A percentile compares a stretch with the other conserved stretches of the same genome.
These are phyloP conservation scores for Ptychochromis oligacanthus DNA, from an alignment of 2,113 vertebrate species.

Conservation along the genomic window DNA sequence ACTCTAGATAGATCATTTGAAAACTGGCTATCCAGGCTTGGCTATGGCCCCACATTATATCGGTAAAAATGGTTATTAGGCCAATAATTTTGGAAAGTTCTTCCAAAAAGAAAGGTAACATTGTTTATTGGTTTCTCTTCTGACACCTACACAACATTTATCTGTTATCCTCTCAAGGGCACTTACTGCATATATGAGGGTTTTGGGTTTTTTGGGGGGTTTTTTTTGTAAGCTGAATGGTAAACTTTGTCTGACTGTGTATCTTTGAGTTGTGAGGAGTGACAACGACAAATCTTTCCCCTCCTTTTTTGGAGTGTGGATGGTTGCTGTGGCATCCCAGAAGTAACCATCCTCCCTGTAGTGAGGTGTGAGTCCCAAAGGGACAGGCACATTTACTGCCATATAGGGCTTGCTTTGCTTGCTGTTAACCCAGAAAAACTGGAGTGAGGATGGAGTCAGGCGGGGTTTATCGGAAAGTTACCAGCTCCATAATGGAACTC, in stretches of 20 bases:
- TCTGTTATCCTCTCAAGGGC: neutral
- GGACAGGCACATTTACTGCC: slow-evolving; percentile 44
- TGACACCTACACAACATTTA: neutral
- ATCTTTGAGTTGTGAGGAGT: slow-evolving; percentile 18
- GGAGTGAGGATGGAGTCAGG: slow-evolving; percentile 3
- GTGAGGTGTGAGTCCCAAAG: slow-evolving; percentile 50
- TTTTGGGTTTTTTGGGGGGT: too few relatives aligned
- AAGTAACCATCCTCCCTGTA: slow-evolving; percentile 48
- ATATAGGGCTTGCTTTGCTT: slow-evolving; percentile 69
- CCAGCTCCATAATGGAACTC: slow-evolving; percentile 42
- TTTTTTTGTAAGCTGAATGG: slow-evolving; percentile 2
- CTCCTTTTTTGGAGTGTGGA: slow-evolving; percentile 76
- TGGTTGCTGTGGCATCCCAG: slow-evolving; percentile 38
- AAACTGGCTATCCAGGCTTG: neutral
- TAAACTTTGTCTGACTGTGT: slow-evolving; percentile 27
- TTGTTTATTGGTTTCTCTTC: too few relatives aligned
- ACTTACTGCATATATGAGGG: neutral
- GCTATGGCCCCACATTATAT: neutral
- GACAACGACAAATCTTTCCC: slow-evolving; percentile 56
- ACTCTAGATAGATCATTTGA: slow-evolving; percentile 43
- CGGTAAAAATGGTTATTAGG: slow-evolving; percentile 18
- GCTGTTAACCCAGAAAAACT: slow-evolving; percentile 47
- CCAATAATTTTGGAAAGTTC: slow-evolving; percentile 3
- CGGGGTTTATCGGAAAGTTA: slow-evolving; percentile 45
- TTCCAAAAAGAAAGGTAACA: neutral